Evolutionary conservation across 2,888 invertebrate species (phyloP).

Genomic region (Epinotia brunnichana): DNA sequence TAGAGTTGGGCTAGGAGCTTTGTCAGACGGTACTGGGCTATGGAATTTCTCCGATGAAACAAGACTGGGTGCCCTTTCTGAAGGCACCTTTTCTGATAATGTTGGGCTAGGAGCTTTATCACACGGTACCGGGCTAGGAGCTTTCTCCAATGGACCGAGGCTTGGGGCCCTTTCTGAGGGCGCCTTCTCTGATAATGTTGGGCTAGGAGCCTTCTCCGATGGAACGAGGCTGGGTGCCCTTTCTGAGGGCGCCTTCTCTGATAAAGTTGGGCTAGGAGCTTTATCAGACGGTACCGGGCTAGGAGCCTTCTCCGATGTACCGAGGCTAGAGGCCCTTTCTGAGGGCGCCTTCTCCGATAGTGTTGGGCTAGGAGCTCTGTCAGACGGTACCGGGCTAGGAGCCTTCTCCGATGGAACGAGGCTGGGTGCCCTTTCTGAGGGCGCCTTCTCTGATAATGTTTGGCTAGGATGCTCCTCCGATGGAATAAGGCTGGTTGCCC

Average conservation of each 20-base stretch:
- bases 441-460: conserved; percentile 8
- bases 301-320: background rate
- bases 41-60: background rate
- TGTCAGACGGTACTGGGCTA: background rate
- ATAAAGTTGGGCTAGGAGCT: conserved; percentile 25
- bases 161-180: conserved; percentile 18
- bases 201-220: conserved; percentile 20
- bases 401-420: conserved; percentile 20
- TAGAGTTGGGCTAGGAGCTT: background rate
- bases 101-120: too few relatives aligned
- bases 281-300: conserved; percentile 10
- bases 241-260: conserved; percentile 33
- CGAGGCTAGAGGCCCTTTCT: conserved; percentile 7
- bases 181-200: background rate
- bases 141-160: background rate
- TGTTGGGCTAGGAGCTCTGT: conserved; percentile 2
- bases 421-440: conserved; percentile 34
- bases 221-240: conserved; percentile 41
- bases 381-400: background rate
- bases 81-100: too few relatives aligned
- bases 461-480: conserved; percentile 35
- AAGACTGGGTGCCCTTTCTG: too few relatives aligned
- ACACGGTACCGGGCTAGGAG: too few relatives aligned
- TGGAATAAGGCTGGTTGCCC: conserved; percentile 36
- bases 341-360: conserved; percentile 3